phyloP scores from a whole-genome alignment of 2,113 vertebrate species.

The Carassius gibelio region DNA sequence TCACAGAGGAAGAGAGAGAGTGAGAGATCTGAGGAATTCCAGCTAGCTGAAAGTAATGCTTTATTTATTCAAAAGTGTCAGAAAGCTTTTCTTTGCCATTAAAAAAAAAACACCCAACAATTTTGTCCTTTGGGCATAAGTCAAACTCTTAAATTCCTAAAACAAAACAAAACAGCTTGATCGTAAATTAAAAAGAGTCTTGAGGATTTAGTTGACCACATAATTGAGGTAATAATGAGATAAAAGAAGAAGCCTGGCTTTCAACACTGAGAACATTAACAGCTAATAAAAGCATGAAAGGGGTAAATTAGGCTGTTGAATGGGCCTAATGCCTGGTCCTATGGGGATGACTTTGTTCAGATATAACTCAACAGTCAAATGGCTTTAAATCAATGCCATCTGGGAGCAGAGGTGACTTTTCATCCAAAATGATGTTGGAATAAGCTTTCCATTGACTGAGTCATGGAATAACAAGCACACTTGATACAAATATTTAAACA shows the following conservation, averaged over 20 bases:
- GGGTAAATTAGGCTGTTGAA: conserved; percentile 65
- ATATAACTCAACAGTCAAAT: conserved; percentile 53
- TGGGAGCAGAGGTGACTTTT: conserved; percentile 46
- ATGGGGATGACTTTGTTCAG: conserved; percentile 59
- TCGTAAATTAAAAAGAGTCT: conserved; percentile 41
- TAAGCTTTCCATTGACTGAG: background rate
- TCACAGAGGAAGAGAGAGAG: conserved; percentile 8
- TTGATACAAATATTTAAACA: conserved; percentile 1
- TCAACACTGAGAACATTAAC: conserved; percentile 69
- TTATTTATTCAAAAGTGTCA: background rate
- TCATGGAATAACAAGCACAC: conserved; percentile 8
- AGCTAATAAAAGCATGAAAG: conserved; percentile 75
- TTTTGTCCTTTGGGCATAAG: background rate
- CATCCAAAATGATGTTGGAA: background rate
- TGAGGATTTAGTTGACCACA: conserved; percentile 56
- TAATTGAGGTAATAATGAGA: conserved; percentile 62
- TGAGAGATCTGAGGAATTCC: conserved; percentile 32
- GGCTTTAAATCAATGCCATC: conserved; percentile 65
- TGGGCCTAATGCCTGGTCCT: conserved; percentile 57
- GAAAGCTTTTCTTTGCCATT: background rate
- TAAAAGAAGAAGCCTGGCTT: conserved; percentile 63
- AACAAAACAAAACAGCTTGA: conserved; percentile 18
- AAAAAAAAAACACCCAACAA: background rate
- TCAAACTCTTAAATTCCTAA: conserved; percentile 1
- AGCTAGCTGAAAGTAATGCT: background rate